Base-by-base conservation (phyloP, 2,797 vertebrate species). In the Poecilia gillii region DNA sequence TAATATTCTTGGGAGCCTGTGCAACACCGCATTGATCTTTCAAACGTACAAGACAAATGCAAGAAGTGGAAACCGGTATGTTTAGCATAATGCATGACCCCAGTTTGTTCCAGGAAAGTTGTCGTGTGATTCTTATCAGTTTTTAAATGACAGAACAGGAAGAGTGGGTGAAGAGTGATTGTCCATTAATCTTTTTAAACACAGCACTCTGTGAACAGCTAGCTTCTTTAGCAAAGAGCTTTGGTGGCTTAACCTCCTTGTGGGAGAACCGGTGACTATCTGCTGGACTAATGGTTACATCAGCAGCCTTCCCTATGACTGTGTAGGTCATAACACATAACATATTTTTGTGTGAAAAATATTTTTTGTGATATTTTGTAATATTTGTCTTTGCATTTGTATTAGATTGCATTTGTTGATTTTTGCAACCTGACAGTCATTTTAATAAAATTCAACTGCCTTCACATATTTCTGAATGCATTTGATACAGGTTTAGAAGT, bases 401-500 rank as follows among this genome's bases (percentile, higher is more conserved):
- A 68, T 4, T 23, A 39, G 8, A 23, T 28, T 9, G 49, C 7
- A 53, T 18, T 9, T 39, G 36, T 39, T 68, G 57, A 5, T 70
- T 68, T 43, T 71, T 1, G n/a, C 41, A 45, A n/a, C 25, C 11
- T 45, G 4, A 71, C n/a, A 71, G 25, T 6, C 6, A 14, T 28
- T 45, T n/a, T 6, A 46, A n/a, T 14, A 8, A 45, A 71, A 71
- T 71, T 3, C 11, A 71, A 71, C 64, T 9, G 3, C 2, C 41
- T 70, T 64, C 14, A 43, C 25, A 16, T 71, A n/a, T 80, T 90
- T 91, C 36, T 49, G 86, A 89, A 91, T 70, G 88, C 43, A 76
- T 87, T 92, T 93, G 83, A 90, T 91, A 91, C 92, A 94, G 90
- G 90, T 93, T 92, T 91, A 88, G 89, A 93, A 91, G 90, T 84